Base-by-base conservation (phyloP, 92 coral and sea anemone species). In the Micromussa lordhowensis region DNA sequence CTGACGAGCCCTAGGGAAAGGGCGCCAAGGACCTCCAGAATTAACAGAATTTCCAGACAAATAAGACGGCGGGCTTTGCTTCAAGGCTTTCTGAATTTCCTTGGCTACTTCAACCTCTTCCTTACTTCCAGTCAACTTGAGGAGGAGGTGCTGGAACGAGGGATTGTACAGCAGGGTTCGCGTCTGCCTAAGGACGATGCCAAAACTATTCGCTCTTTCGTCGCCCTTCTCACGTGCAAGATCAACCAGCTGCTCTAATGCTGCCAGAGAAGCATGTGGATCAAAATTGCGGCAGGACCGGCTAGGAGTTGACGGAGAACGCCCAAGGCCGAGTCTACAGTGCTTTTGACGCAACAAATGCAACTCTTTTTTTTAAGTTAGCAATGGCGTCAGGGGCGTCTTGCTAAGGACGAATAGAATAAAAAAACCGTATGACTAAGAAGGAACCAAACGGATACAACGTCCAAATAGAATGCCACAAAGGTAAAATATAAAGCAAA, bases 181-280 rank as follows among this genome's bases (percentile, higher is more conserved):
- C n/a, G n/a, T n/a, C n/a, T n/a, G n/a, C n/a, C n/a, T n/a, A n/a
- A n/a, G n/a, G n/a, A n/a, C n/a, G n/a, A n/a, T n/a, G n/a, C n/a
- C n/a, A n/a, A n/a, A n/a, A n/a, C n/a, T n/a, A n/a, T n/a, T n/a
- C n/a, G n/a, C n/a, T n/a, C n/a, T n/a, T n/a, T n/a, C n/a, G n/a
- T n/a, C n/a, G n/a, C n/a, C n/a, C n/a, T n/a, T n/a, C n/a, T n/a
- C n/a, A n/a, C n/a, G n/a, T n/a, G n/a, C n/a, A n/a, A n/a, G n/a
- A n/a, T n/a, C n/a, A n/a, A n/a, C n/a, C n/a, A n/a, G n/a, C 31
- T 85, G 71, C 51, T 90, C 92, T 36, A 90, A 32, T 4, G 92
- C 89, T 54, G 89, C 92, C 29, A 90, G 57, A 4, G 89, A 21
- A 51, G 89, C 86, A 22, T 69, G 66, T 2, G 92, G 51, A 48